These are phyloP conservation scores for Syngnathus scovelli DNA, from an alignment of 2,113 vertebrate species.

Conservation along the genomic window DNA sequence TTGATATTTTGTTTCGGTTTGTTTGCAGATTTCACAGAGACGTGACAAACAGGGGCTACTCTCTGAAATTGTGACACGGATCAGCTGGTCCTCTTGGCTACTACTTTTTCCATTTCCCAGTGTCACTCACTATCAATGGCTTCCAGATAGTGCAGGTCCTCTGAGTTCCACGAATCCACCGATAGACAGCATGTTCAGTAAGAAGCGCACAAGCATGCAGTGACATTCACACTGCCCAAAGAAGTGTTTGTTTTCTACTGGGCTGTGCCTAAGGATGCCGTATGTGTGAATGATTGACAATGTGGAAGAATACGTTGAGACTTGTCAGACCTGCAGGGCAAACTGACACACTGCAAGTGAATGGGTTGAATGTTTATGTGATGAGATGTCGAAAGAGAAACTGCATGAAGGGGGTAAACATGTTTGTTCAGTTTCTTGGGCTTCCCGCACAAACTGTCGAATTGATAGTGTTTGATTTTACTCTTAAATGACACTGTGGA, in stretches of 20 bases:
- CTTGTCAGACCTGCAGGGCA: constrained; percentile 41
- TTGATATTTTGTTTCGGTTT: not conserved
- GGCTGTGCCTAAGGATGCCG: constrained; percentile 32
- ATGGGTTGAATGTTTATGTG: constrained; percentile 20
- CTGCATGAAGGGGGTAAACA: not conserved
- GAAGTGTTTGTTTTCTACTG: constrained; percentile 41
- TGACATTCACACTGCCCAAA: not conserved
- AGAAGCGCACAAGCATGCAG: constrained; percentile 9
- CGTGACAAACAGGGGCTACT: not conserved
- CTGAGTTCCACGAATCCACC: constrained; percentile 37
- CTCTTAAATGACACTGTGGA: not conserved
- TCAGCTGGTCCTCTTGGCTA: constrained; percentile 4
- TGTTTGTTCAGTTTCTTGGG: not conserved
- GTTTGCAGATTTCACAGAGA: not conserved
- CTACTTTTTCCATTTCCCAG: not conserved
- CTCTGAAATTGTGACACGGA: constrained; percentile 16
- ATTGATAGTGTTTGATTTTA: not conserved
- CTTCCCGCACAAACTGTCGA: not conserved
- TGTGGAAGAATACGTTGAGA: constrained; percentile 28
- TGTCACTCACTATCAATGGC: constrained; percentile 13
- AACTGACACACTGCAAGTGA: constrained; percentile 15
- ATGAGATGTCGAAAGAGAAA: constrained; percentile 1
- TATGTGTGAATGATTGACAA: constrained; percentile 32
- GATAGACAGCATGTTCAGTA: constrained; percentile 27
- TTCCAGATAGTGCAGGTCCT: constrained; percentile 12